Conservation (phyloP, 2,888 invertebrate genomes). For the Phragmatobia fuliginosa region DNA sequence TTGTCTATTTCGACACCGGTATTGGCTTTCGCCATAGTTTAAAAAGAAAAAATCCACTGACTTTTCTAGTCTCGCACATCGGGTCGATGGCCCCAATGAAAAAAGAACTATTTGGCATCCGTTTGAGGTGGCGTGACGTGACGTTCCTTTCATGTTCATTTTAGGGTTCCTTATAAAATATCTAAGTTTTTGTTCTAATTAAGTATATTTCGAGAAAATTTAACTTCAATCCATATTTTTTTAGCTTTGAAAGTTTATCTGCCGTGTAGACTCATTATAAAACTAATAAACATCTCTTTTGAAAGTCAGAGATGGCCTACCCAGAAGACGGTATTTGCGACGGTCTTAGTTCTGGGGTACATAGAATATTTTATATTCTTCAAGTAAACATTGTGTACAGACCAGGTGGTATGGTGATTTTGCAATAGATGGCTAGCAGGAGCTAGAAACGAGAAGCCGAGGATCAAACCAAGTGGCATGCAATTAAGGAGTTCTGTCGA, state of each 20-base stretch:
- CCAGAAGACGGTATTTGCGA: no score
- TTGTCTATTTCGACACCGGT: conserved; percentile 43
- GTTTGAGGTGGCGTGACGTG: conserved; percentile 54
- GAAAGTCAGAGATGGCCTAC: background rate
- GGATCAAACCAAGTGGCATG: no score
- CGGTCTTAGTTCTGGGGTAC: no score
- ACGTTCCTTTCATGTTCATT: conserved; percentile 62
- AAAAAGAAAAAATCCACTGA: conserved; percentile 55
- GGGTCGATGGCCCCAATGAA: conserved; percentile 59
- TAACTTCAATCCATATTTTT: background rate
- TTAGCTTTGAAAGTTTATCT: no score
- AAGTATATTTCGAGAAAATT: background rate
- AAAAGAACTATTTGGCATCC: conserved; percentile 66
- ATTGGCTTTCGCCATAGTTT: conserved; percentile 47
- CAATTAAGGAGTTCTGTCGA: no score
- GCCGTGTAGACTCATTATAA: no score
- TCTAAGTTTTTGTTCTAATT: background rate
- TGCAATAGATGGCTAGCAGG: no score
- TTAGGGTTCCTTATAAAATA: conserved; percentile 35
- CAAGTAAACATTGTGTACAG: no score
- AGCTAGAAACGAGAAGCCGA: no score
- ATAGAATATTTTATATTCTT: no score
- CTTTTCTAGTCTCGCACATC: conserved; percentile 55
- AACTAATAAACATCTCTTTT: background rate
- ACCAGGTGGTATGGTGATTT: no score